A percentile compares a stretch with the other conserved stretches of the same genome.
Evolutionary conservation across 53 echinoderm and acorn worm species (phyloP).

Genomic region (Antedon mediterranea): DNA sequence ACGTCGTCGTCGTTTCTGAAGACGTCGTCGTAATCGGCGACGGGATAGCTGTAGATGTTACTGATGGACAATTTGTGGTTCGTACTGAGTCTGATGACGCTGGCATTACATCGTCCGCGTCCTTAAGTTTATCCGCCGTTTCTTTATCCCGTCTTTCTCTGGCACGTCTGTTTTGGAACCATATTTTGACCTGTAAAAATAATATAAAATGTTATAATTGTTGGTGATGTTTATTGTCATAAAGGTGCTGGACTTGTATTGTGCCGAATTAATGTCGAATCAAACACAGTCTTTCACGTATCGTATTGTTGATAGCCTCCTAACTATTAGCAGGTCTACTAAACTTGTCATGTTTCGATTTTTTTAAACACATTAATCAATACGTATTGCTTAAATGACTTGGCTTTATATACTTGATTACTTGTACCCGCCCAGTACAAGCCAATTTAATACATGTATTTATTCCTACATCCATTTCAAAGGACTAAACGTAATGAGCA

Average conservation of each 20-base stretch:
- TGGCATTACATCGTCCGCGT: background rate
- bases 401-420: too few species aligned
- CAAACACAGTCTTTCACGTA: too few species aligned
- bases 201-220: background rate
- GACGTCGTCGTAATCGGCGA: background rate
- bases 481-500: background rate
- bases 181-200: conserved; percentile 76
- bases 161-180: conserved; percentile 88
- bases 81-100: background rate
- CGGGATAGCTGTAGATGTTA: background rate
- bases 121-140: conserved; percentile 36
- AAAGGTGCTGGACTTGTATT: too few species aligned
- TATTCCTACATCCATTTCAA: background rate
- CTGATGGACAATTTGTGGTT: background rate
- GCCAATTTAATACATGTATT: background rate
- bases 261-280: too few species aligned
- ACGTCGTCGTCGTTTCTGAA: background rate
- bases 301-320: too few species aligned
- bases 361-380: too few species aligned
- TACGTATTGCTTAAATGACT: too few species aligned
- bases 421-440: background rate
- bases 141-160: conserved; percentile 80
- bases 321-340: too few species aligned
- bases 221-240: too few species aligned
- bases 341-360: too few species aligned